Base-by-base conservation (phyloP, 2,797 vertebrate species). In the Pseudomugil gertrudae region DNA sequence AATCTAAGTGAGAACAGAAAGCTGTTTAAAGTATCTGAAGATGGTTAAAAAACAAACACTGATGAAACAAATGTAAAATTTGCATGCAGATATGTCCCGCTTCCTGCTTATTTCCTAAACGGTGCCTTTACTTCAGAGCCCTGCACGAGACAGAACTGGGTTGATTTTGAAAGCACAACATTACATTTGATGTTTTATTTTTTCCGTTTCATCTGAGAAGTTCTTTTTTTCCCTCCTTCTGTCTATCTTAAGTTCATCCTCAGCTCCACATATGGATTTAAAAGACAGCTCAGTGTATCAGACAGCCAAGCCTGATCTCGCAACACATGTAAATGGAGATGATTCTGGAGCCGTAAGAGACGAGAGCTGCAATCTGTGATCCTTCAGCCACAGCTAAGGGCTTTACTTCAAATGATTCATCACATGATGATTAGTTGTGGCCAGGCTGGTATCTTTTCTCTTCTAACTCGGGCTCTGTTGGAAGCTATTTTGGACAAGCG, bases 381-480 rank as follows among this genome's bases (percentile, higher is more conserved):
- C 56, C 71, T 69, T 82, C 76, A 81, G 84, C 89, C 87, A 74
- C 88, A 90, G 84, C 84, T 82, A 63, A 87, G 79, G 85, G 81
- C 76, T 87, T 67, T 15, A 55, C 62, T 87, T 88, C 79, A 84
- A 89, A 88, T 92, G 89, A 90, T 89, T 93, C 90, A 91, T 91
- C 92, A 87, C 90, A 86, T 43, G 83, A 76, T 90, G 85, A 90
- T 92, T 91, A 80, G 88, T 47, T 89, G 87, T 82, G 88, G 87
- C 76, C 23, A 15, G 40, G 19, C 79, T 84, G 87, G 84, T 78
- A 83, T 90, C 84, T 81, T 83, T 85, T 80, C 86, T 76, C 70
- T 9, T 51, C 76, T 71, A 83, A 84, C 80, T 64, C 56, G 17
- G 58, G 79, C 76, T 83, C 75, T 79, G 72, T 82, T 86, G 74